Conservation (phyloP, 2,113 vertebrate genomes). For the Pseudopipra pipra region DNA sequence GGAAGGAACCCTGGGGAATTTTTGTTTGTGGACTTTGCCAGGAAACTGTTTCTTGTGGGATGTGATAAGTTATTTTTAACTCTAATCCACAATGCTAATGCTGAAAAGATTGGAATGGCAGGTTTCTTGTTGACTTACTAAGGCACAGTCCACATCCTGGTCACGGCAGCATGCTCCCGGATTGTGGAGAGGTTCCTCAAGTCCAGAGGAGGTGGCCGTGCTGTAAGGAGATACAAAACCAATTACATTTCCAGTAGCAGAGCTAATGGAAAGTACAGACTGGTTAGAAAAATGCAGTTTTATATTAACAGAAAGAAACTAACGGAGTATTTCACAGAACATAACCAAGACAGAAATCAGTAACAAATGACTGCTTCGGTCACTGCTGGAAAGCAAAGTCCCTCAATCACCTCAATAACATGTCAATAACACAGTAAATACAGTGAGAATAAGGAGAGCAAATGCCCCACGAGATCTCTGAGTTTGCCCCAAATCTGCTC, state of each 20-base stretch:
- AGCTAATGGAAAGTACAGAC: neutral
- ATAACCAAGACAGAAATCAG: neutral
- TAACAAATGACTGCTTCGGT: neutral
- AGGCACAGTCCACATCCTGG: conserved; percentile 84
- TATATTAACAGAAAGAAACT: neutral
- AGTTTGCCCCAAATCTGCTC: neutral
- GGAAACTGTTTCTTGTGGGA: neutral
- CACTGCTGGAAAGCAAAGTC: neutral
- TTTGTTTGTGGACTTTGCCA: neutral
- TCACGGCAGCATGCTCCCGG: conserved; percentile 83
- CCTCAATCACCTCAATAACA: neutral
- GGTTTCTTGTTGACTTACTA: conserved; percentile 77
- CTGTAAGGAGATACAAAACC: conserved; percentile 64
- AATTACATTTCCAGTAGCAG: neutral
- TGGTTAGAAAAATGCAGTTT: neutral
- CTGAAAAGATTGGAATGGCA: neutral
- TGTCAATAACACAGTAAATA: neutral
- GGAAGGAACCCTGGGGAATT: neutral
- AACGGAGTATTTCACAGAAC: neutral
- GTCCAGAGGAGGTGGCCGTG: conserved; percentile 91
- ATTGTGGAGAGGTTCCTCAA: conserved; percentile 90
- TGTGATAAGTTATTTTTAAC: conserved; percentile 14
- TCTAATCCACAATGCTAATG: neutral
- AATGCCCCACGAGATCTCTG: neutral
- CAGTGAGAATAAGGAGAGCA: neutral